Conservation (phyloP, 1,140 invertebrate genomes). For the Trichonephila inaurata region DNA sequence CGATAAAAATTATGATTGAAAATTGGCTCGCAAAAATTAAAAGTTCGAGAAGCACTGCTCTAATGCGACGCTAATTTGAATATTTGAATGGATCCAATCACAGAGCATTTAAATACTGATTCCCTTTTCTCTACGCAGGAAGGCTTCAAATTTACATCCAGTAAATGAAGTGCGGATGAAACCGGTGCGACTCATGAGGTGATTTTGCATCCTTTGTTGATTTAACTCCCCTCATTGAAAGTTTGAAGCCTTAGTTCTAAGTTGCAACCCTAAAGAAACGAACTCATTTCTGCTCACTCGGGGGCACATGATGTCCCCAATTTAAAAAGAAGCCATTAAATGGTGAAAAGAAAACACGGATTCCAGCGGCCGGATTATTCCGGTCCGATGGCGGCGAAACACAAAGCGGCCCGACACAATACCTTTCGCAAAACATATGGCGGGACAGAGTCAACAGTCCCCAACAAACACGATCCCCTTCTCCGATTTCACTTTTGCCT, state of each 20-base stretch:
- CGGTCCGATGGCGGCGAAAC: background rate
- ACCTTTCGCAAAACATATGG: conserved; percentile 81
- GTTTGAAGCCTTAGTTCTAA: too few species aligned
- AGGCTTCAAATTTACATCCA: too few species aligned
- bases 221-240: background rate
- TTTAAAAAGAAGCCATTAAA: conserved; percentile 40
- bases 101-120: too few species aligned
- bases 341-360: conserved; percentile 46
- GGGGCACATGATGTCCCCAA: conserved; percentile 1
- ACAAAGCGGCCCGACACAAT: conserved; percentile 77
- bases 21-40: too few species aligned
- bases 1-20: too few species aligned
- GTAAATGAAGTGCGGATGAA: too few species aligned
- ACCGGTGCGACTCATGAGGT: too few species aligned
- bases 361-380: conserved; percentile 19
- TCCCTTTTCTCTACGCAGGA: too few species aligned
- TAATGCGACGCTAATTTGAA: too few species aligned
- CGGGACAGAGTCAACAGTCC: conserved; percentile 37
- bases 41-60: too few species aligned
- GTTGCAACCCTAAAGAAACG: background rate
- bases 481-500: background rate
- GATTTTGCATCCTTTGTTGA: background rate
- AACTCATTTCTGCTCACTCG: background rate
- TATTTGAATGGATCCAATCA: too few species aligned
- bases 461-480: background rate